Evolutionary conservation across 2,797 vertebrate species (phyloP), one percentile per base, ranked within the genome.

Genomic region (Girardinus metallicus): DNA sequence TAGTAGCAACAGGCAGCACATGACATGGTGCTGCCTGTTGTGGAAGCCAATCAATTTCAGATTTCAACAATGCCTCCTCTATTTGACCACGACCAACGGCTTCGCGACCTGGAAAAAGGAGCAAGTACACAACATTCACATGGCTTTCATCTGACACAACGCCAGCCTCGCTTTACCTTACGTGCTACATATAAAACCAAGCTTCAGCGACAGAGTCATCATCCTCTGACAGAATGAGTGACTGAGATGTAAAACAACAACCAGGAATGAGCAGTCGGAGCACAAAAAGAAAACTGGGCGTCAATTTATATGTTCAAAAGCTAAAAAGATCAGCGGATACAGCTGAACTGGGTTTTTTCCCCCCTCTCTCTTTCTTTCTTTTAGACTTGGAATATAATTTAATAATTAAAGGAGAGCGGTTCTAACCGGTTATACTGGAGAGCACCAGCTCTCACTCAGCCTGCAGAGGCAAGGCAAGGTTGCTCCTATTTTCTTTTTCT

Each of bases 401-500:
- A 92, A 94, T 94, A 90, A 93, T 93, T 94, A 89, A 94, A 85
- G 71, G 79, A 92, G 92, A 92, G 94, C 91, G 74, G 94, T 94
- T 95, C 80, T 55, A 95, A 92, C 95, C 92, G 93, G 94, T 94
- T 93, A 83, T 76, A 83, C 85, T 82, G 39, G 91, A 86, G 49
- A 80, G 85, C 80, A 78, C 88, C 75, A 83, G 85, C 85, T 84
- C 83, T 78, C 47, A 4, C 74, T 81, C 77, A 68, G 84, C 86
- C 87, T 83, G 87, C 85, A 80, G 83, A 87, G 84, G 79, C 86
- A 84, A 36, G 51, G 76, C 76, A 60, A 60, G 23, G 29, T 41
- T 75, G 49, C 16, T 36, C 76, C 78, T 5, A 26, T 53, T 53
- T 53, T 23, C 8, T 18, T 5, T 10, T 4, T 51, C n/a, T 49